phyloP scores from a whole-genome alignment of 2,797 vertebrate species.

The Galago senegalensis region DNA sequence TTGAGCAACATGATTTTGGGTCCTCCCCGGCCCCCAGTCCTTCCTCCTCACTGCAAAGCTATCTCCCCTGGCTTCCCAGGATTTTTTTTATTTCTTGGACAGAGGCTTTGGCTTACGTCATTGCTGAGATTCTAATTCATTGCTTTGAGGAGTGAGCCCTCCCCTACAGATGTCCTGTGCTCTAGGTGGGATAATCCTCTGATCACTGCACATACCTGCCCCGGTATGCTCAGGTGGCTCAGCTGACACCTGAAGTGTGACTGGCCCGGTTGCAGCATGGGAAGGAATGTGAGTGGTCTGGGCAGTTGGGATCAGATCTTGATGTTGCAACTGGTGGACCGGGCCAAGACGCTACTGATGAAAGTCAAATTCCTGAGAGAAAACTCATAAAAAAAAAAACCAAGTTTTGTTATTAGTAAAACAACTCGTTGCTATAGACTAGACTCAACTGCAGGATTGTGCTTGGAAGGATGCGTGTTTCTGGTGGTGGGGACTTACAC shows the following conservation, averaged over 20 bases:
- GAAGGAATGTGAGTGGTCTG: background rate
- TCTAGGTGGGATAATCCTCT: background rate
- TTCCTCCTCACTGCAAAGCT: background rate
- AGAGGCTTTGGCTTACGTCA: background rate
- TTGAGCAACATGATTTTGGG: background rate
- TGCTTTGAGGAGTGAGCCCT: background rate
- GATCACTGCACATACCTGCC: background rate
- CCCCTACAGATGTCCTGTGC: background rate
- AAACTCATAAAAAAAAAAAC: constrained; percentile 19
- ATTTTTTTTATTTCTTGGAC: constrained; percentile 7
- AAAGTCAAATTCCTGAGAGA: background rate
- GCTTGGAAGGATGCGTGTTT: background rate
- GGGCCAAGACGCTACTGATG: background rate
- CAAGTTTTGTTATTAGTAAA: background rate
- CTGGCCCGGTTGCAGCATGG: constrained; percentile 51
- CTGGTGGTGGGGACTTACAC: background rate
- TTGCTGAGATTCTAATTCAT: background rate
- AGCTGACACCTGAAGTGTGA: background rate
- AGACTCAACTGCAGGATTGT: no score
- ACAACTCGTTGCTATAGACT: background rate
- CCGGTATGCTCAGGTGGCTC: background rate
- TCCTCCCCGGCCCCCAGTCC: no score
- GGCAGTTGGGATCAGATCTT: background rate
- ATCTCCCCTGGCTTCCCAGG: background rate
- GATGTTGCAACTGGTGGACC: background rate